Percentiles rank a stretch among this genome's conserved stretches.
These are phyloP conservation scores for Merops nubicus DNA, from an alignment of 2,113 vertebrate species.

Conservation along the genomic window DNA sequence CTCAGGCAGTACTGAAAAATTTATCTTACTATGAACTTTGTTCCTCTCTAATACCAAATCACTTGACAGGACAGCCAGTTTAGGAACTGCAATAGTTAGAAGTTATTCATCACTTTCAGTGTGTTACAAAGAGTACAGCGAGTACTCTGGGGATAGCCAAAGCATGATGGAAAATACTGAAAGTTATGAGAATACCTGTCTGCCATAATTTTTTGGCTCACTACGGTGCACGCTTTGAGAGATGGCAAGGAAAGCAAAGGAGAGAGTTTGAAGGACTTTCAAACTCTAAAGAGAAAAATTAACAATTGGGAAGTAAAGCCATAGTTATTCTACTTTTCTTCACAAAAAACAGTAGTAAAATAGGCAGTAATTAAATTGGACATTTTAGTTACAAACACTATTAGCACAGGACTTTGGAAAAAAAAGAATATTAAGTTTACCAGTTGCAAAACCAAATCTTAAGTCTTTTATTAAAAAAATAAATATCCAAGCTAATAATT, in stretches of 20 bases:
- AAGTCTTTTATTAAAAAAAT: not conserved
- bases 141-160: not conserved
- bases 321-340: not conserved
- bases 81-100: not conserved
- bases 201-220: constrained; percentile 33
- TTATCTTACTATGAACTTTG: not conserved
- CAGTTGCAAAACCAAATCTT: not conserved
- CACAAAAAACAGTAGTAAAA: not conserved
- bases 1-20: not conserved
- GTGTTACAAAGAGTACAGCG: constrained; percentile 1
- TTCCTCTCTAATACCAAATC: not conserved
- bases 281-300: not conserved
- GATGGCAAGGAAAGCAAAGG: not conserved
- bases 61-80: not conserved
- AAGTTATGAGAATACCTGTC: constrained; percentile 17
- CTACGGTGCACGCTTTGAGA: not conserved
- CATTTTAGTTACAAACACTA: not conserved
- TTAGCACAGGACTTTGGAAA: not conserved
- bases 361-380: not conserved
- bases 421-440: not conserved
- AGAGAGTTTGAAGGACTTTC: not conserved
- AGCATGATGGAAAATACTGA: constrained; percentile 23
- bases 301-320: not conserved
- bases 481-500: not conserved
- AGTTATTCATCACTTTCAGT: not conserved